Evolutionary conservation across 2,888 invertebrate species (phyloP).

Genomic region (Caradrina kadenii): DNA sequence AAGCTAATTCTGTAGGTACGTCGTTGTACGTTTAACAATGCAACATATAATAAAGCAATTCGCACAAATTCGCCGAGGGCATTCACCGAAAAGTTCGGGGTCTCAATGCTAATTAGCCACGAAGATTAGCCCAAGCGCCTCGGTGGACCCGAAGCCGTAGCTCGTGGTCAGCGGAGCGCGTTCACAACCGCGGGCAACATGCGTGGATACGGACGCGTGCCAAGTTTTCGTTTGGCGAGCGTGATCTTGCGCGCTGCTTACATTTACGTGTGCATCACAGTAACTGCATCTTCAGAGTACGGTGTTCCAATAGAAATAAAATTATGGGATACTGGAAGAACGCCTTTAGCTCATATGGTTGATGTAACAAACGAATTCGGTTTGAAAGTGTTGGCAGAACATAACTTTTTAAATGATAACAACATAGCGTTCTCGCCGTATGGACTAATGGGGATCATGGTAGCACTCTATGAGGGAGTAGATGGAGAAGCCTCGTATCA

Average conservation of each 20-base stretch:
- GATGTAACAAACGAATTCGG: constrained; percentile 95
- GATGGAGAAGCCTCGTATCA: constrained; percentile 93
- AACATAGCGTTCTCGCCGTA: constrained; percentile 97
- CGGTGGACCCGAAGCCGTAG: constrained; percentile 58
- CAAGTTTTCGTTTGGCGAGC: constrained; percentile 55
- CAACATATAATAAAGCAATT: constrained; percentile 62
- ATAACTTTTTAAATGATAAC: constrained; percentile 93
- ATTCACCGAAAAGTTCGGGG: constrained; percentile 84
- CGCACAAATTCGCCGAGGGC: constrained; percentile 77
- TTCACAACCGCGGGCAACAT: constrained; percentile 83
- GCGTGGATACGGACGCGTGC: constrained; percentile 79
- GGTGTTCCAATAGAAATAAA: constrained; percentile 86
- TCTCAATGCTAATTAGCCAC: constrained; percentile 82
- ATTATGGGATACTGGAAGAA: constrained; percentile 84
- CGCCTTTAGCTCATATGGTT: constrained; percentile 94
- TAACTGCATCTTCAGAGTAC: constrained; percentile 71
- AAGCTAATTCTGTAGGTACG: constrained; percentile 1
- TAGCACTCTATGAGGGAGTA: constrained; percentile 95
- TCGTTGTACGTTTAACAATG: constrained; percentile 58
- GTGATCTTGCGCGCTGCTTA: constrained; percentile 62
- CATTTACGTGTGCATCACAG: constrained; percentile 66
- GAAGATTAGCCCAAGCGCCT: constrained; percentile 79
- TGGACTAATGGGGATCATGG: constrained; percentile 94
- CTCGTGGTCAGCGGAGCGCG: constrained; percentile 78
- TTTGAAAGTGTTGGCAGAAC: constrained; percentile 92